Evolutionary conservation across 2,797 vertebrate genomes (phyloP).

Genomic region (Anniella stebbinsi): DNA sequence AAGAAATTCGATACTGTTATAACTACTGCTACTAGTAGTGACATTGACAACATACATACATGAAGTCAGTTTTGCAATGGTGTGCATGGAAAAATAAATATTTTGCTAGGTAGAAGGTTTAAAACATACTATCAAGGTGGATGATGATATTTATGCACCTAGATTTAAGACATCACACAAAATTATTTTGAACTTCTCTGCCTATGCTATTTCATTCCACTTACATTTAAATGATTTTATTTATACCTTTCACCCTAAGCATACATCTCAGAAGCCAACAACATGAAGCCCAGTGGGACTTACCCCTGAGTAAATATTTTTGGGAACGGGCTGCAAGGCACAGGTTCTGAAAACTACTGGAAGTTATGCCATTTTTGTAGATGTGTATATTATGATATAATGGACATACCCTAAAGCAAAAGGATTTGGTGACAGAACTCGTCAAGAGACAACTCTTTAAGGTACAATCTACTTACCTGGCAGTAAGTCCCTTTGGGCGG

Average conservation of each 20-base stretch:
- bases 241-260: not conserved
- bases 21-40: not conserved
- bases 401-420: not conserved
- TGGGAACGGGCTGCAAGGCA: not conserved
- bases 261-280: not conserved
- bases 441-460: not conserved
- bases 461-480: not conserved
- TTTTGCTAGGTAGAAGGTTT: not conserved
- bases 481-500: not conserved
- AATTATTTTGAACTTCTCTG: not conserved
- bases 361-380: not conserved
- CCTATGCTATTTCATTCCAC: not conserved
- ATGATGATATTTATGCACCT: not conserved
- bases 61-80: not conserved
- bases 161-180: too few relatives aligned
- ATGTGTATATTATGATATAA: not conserved
- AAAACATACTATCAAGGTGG: not conserved
- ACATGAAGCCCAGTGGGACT: not conserved
- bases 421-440: not conserved
- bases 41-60: slow-evolving; percentile 10
- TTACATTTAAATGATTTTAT: not conserved
- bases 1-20: not conserved
- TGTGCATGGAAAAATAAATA: slow-evolving; percentile 10
- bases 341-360: not conserved
- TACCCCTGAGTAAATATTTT: not conserved